A percentile compares a stretch with the other conserved stretches of the same genome.
Evolutionary conservation across 1,140 invertebrate species (phyloP).

Genomic region (Anastrepha ludens): DNA sequence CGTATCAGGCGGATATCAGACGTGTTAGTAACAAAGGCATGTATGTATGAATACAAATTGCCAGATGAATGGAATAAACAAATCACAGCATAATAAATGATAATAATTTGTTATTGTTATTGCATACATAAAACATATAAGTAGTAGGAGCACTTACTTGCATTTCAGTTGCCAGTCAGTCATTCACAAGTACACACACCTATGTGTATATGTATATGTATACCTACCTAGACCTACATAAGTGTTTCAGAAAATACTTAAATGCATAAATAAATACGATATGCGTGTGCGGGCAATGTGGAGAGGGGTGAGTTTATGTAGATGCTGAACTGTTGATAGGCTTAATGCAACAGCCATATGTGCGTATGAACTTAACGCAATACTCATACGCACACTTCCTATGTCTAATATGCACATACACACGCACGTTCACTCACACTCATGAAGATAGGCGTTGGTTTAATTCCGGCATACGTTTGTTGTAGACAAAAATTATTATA

Average conservation of each 20-base stretch:
- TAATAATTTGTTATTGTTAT: slow-evolving; percentile 36
- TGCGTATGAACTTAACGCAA: not conserved
- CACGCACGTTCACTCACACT: not conserved
- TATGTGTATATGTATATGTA: not conserved
- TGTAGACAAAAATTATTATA: not conserved
- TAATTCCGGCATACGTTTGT: not conserved
- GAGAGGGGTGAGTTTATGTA: too few relatives aligned
- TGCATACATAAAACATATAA: not conserved
- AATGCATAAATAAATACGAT: slow-evolving; percentile 33
- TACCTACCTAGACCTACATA: not conserved
- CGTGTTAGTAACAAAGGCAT: not conserved
- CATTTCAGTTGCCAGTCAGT: not conserved
- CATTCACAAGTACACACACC: not conserved
- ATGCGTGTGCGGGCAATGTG: not conserved
- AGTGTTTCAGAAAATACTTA: not conserved
- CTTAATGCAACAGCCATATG: not conserved
- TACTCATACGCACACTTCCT: not conserved
- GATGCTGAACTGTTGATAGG: not conserved
- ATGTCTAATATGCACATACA: not conserved
- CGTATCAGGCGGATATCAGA: not conserved
- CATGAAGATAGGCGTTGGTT: not conserved
- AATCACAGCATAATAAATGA: slow-evolving; percentile 18
- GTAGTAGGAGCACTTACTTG: not conserved
- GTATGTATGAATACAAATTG: not conserved
- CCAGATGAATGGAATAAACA: not conserved